These are phyloP conservation scores for Eulemur coronatus DNA, from an alignment of 2,797 vertebrate genomes.

Conservation along the genomic window DNA sequence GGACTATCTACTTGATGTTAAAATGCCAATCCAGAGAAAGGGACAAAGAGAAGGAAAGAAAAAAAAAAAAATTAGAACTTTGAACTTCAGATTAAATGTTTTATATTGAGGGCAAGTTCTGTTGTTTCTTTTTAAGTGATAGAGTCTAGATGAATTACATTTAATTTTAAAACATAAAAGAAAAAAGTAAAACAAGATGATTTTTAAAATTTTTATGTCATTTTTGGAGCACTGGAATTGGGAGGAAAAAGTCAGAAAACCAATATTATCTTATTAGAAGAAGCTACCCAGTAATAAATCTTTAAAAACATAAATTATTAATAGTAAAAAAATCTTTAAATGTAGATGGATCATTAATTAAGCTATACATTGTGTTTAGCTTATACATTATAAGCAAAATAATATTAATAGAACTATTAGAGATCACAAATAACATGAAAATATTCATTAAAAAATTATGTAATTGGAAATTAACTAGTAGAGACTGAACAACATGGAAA, in stretches of 20 bases:
- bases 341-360: neutral
- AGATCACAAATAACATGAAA: neutral
- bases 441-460: neutral
- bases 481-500: neutral
- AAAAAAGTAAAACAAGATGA: neutral
- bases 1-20: neutral
- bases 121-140: neutral
- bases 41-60: neutral
- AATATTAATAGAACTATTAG: neutral
- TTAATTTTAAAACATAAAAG: neutral
- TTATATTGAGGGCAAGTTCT: neutral
- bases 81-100: neutral
- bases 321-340: neutral
- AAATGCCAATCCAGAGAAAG: neutral
- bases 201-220: neutral
- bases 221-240: neutral
- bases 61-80: neutral
- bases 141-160: neutral
- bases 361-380: neutral
- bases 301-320: neutral
- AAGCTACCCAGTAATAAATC: neutral
- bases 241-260: neutral
- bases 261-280: neutral
- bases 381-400: neutral
- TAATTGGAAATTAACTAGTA: neutral